These are phyloP conservation scores for Nyleta sp. DNA, from an alignment of 2,888 invertebrate genomes.

Conservation along the genomic window DNA sequence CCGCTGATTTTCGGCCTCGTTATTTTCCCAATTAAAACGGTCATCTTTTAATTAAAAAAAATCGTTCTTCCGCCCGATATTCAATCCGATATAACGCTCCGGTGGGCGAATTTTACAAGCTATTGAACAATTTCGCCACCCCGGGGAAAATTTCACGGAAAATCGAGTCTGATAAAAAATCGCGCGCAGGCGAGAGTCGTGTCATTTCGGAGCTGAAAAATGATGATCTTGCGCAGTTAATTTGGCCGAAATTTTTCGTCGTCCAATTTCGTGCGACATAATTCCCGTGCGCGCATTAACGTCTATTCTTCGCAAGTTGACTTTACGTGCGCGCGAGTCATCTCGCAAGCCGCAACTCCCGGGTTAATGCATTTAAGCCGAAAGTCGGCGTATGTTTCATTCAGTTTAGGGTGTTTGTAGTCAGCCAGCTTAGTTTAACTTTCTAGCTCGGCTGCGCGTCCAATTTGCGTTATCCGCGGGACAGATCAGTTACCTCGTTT, in stretches of 20 bases:
- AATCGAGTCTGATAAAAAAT: slow-evolving; percentile 6
- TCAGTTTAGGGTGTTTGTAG: slow-evolving; percentile 46
- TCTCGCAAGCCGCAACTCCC: slow-evolving; percentile 34
- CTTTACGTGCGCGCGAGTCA: too few relatives aligned
- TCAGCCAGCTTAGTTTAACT: slow-evolving; percentile 48
- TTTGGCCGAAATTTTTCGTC: too few relatives aligned
- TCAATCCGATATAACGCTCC: neutral
- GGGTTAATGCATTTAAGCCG: slow-evolving; percentile 47
- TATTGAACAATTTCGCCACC: slow-evolving; percentile 4
- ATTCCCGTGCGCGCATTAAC: too few relatives aligned
- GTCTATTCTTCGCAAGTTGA: too few relatives aligned
- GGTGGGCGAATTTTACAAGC: neutral
- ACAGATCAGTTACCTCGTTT: slow-evolving; percentile 44
- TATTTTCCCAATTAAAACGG: neutral
- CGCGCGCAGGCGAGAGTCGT: too few relatives aligned
- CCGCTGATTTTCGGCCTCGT: slow-evolving; percentile 9
- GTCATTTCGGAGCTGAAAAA: too few relatives aligned
- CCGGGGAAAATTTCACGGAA: neutral
- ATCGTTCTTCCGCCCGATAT: neutral
- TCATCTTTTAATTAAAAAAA: slow-evolving; percentile 12
- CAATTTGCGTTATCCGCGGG: slow-evolving; percentile 39
- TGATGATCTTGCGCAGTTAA: too few relatives aligned
- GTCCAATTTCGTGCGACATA: too few relatives aligned
- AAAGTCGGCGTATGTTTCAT: slow-evolving; percentile 55
- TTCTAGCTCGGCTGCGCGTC: slow-evolving; percentile 31